Base-by-base conservation (phyloP, 2,113 vertebrate genomes). In the Callipepla californica region DNA sequence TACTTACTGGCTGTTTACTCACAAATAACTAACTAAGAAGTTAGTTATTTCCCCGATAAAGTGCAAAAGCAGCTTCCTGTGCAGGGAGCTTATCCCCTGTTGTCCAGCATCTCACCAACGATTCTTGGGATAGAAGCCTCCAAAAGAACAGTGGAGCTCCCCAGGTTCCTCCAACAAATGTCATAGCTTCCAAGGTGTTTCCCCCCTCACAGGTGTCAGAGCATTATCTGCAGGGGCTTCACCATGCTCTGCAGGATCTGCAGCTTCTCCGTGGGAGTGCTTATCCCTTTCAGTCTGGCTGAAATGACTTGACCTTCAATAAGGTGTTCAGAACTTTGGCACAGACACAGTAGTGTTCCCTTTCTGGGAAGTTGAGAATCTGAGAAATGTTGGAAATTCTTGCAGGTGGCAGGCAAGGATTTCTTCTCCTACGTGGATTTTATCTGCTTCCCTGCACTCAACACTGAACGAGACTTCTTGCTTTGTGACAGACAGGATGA, bases 1-100 rank as follows among this genome's bases (percentile, higher is more conserved):
- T 13, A 32, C 74, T 32, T 17, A 57, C 55, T 57, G 55, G 18
- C 30, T n/a, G 7, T n/a, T 57, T 57, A 32, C 18, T 32, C 30
- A 57, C 30, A 57, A 57, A 20, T 57, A 57, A 57, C 55, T 57
- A 18, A 57, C 30, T 20, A 18, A 57, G 17, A 57, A 94, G 78
- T 87, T 92, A 85, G 75, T 96, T 93, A 83, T 93, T 89, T 79
- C 80, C 81, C 45, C 58, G 95, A 73, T 75, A 62, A 73, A 92
- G n/a, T 42, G 50, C 40, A 76, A 72, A 89, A 94, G 5, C 7
- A 63, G 79, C 59, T 87, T 7, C 2, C 21, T 51, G 34, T n/a
- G 44, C 38, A 78, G 57, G 47, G 25, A 51, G 5, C 50, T 66
- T 63, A 26, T 44, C 57, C 68, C 82, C 42, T 80, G 75, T 13